Evolutionary conservation across 2,888 invertebrate species (phyloP).

Genomic region (Acanthosepion esculentum): DNA sequence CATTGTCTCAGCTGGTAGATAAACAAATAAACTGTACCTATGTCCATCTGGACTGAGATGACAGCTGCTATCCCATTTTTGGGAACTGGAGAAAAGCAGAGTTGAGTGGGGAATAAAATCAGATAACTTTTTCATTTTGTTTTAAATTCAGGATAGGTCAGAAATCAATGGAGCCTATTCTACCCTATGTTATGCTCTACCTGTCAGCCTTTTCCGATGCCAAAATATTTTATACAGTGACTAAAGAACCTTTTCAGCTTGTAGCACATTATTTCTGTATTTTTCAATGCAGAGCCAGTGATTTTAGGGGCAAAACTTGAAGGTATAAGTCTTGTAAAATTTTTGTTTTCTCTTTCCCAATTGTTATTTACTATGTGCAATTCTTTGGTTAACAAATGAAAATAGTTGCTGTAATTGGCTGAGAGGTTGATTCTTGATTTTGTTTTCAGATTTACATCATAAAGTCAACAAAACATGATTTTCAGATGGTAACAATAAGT

Average conservation of each 20-base stretch:
- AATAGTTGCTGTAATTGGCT: too few relatives aligned
- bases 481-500: too few relatives aligned
- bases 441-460: too few relatives aligned
- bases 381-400: too few relatives aligned
- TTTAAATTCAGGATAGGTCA: neutral
- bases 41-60: neutral
- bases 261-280: neutral
- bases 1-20: neutral
- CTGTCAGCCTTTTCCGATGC: neutral
- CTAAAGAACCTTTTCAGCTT: neutral
- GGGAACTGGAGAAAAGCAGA: neutral
- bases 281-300: neutral
- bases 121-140: neutral
- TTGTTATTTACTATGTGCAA: too few relatives aligned
- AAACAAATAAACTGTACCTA: neutral
- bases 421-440: too few relatives aligned
- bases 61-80: neutral
- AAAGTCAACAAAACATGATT: too few relatives aligned
- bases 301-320: too few relatives aligned
- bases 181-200: neutral
- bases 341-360: too few relatives aligned
- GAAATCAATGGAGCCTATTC: neutral
- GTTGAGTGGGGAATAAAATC: neutral
- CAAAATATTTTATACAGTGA: neutral
- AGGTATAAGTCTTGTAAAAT: too few relatives aligned